Conservation (phyloP, 2,888 invertebrate species). For the Strigamia crassipes region DNA sequence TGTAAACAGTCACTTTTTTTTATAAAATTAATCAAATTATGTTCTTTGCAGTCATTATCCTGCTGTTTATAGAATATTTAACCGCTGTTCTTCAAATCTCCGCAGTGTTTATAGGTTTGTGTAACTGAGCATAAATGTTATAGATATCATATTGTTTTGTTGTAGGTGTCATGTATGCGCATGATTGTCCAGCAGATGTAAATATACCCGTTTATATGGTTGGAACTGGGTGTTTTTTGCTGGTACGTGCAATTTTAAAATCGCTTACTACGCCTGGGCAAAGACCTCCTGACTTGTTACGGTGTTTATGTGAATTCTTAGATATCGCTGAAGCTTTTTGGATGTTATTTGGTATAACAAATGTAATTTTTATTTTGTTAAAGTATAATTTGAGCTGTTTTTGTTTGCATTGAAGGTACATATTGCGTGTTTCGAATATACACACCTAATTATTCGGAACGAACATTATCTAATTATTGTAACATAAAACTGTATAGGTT, state of each 20-base stretch:
- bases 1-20: background rate
- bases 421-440: background rate
- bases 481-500: constrained; percentile 9
- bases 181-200: background rate
- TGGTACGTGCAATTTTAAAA: background rate
- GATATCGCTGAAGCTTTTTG: constrained; percentile 17
- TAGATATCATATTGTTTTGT: background rate
- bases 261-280: background rate
- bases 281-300: background rate
- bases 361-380: background rate
- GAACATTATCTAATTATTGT: background rate
- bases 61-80: constrained; percentile 7
- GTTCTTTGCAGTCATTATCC: background rate
- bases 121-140: background rate
- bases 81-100: background rate
- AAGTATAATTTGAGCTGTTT: background rate
- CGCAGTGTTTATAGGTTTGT: background rate
- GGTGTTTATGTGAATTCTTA: background rate
- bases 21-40: background rate
- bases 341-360: background rate
- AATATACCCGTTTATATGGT: constrained; percentile 15
- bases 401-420: background rate
- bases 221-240: constrained; percentile 8
- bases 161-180: background rate
- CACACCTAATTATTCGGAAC: background rate